Conservation (phyloP, 2,797 vertebrate species). For the Staurois parvus region DNA sequence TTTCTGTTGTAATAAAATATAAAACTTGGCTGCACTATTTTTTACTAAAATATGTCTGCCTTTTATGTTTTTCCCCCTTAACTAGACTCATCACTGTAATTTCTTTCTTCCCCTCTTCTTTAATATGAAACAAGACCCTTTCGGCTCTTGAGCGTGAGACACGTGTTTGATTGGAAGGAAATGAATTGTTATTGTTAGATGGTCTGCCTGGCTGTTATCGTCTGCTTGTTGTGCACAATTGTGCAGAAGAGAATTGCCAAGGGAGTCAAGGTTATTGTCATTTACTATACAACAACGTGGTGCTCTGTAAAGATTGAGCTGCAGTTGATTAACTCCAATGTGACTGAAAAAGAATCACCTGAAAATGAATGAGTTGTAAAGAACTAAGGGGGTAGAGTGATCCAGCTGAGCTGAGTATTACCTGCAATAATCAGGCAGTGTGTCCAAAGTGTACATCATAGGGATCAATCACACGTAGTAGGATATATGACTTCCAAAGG, state of each 20-base stretch:
- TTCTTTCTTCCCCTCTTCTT: constrained; percentile 4
- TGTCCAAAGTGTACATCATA: too few species aligned
- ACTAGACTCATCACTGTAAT: constrained; percentile 15
- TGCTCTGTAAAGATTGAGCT: not conserved
- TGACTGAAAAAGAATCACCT: not conserved
- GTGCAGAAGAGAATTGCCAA: not conserved
- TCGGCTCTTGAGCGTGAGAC: constrained; percentile 17
- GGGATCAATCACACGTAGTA: too few species aligned
- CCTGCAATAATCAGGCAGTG: too few species aligned
- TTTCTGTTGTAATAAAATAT: too few species aligned
- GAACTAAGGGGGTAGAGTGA: too few species aligned
- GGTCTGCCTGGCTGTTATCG: constrained; percentile 19
- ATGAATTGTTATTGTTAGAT: constrained; percentile 49
- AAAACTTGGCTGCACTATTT: too few species aligned
- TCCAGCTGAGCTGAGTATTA: too few species aligned
- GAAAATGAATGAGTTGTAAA: too few species aligned
- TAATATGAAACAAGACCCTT: constrained; percentile 45
- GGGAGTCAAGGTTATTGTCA: constrained; percentile 29
- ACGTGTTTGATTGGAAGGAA: constrained; percentile 45
- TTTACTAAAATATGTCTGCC: not conserved
- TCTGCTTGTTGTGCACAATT: constrained; percentile 24
- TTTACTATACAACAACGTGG: not conserved
- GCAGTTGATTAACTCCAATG: not conserved
- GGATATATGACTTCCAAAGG: too few species aligned
- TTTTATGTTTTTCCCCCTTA: not conserved